Conservation (phyloP, 2,113 vertebrate genomes). For the Barbus barbus region DNA sequence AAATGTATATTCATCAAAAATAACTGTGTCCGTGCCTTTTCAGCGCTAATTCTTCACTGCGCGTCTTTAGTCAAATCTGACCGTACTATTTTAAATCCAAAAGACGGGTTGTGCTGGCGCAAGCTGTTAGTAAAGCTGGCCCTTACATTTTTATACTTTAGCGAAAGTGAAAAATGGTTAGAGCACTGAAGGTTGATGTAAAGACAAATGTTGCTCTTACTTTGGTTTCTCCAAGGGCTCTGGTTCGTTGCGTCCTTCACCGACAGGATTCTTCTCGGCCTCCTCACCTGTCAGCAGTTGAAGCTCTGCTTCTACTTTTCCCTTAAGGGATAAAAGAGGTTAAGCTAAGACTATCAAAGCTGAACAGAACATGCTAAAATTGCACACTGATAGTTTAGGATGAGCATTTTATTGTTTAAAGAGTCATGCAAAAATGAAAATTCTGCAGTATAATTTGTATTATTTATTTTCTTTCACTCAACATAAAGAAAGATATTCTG, state of each 20-base stretch:
- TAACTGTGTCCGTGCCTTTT: too few species aligned
- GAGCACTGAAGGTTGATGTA: not conserved
- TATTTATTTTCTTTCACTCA: not conserved
- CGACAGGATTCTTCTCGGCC: conserved; percentile 93
- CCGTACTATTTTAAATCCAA: too few species aligned
- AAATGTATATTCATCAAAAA: too few species aligned
- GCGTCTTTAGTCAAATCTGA: too few species aligned
- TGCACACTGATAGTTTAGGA: conserved; percentile 10
- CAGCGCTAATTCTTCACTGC: too few species aligned
- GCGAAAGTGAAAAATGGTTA: not conserved
- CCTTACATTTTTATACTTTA: not conserved
- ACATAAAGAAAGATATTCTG: not conserved
- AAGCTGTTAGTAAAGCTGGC: too few species aligned
- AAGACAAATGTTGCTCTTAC: conserved; percentile 74
- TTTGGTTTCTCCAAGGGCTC: conserved; percentile 98
- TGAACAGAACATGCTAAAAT: not conserved
- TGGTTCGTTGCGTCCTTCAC: conserved; percentile 91
- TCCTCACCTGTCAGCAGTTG: conserved; percentile 92
- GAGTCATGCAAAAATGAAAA: not conserved
- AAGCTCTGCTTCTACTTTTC: conserved; percentile 95
- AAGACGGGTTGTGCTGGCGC: too few species aligned
- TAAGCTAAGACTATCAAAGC: not conserved
- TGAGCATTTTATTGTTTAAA: not conserved
- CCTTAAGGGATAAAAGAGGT: conserved; percentile 69
- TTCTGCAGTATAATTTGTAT: not conserved